Evolutionary conservation across 2,113 vertebrate genomes (phyloP), one percentile per base, ranked within the genome.

Genomic region (Eleginops maclovinus): DNA sequence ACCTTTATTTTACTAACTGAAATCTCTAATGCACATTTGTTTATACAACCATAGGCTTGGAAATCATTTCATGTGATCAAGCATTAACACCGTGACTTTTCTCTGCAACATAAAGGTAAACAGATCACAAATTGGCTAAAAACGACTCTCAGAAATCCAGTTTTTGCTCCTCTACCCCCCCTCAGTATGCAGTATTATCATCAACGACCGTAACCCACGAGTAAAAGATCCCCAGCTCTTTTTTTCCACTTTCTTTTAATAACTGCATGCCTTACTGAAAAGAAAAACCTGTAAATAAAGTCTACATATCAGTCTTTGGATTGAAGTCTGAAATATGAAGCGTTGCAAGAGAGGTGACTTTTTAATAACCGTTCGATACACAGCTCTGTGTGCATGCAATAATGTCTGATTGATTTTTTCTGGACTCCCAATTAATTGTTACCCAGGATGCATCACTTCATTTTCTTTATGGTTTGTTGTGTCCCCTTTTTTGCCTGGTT

Each of bases 241-340:
- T 14, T 51, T 56, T 11, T n/a, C n/a, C 59, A 40, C 68, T 77
- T 51, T 58, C 63, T 76, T 73, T 69, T 54, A 81, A 67, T 55
- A 87, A 82, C 58, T 70, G 91, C 92, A 92, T 92, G 90, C 93
- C 91, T 93, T 92, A 92, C 71, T 63, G 58, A 8, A 47, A 54
- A 67, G n/a, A 40, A 63, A 41, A 5, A 83, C 79, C 4, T 84
- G 72, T 79, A 85, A 71, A 87, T 73, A 76, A 77, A 55, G 47
- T 87, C 81, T 66, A 88, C 89, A 88, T 87, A 87, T 87, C 75
- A 74, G 75, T 82, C 56, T 87, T 14, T 72, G 14, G 74, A 75
- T 67, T 73, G 67, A 84, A 71, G 78, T 83, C 56, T 80, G 84
- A 85, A 84, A 83, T 68, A 81, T 87, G 82, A 87, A 86, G 85